phyloP scores from a whole-genome alignment of 2,888 invertebrate species.

The Pyrrhia umbra region DNA sequence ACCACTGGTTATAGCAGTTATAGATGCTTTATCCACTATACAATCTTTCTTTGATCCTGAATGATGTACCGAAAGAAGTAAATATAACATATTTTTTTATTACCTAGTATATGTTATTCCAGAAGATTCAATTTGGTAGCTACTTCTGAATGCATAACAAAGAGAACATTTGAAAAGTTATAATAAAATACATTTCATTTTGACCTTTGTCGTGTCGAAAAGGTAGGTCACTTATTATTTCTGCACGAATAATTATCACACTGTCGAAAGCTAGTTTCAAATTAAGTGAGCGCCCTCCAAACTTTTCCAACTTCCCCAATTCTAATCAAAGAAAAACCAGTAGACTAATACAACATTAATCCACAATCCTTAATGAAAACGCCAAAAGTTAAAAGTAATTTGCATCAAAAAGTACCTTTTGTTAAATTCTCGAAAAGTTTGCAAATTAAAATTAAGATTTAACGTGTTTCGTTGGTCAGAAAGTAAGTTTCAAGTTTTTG shows the following conservation, averaged over 20 bases:
- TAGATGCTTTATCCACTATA: too few species aligned
- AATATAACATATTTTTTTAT: too few species aligned
- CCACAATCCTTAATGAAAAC: constrained; percentile 78
- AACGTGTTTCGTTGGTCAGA: constrained; percentile 72
- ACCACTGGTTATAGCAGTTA: too few species aligned
- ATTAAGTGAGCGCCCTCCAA: constrained; percentile 33
- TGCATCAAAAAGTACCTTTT: constrained; percentile 79
- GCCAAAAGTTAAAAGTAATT: constrained; percentile 78
- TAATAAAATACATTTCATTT: neutral
- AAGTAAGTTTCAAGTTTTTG: constrained; percentile 66
- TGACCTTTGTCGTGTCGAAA: neutral
- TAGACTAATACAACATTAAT: constrained; percentile 71
- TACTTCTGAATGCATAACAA: neutral
- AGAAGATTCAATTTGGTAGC: too few species aligned
- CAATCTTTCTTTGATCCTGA: too few species aligned
- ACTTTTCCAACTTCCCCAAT: constrained; percentile 48
- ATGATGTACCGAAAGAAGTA: too few species aligned
- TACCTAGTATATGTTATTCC: too few species aligned
- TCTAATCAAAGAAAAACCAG: constrained; percentile 69
- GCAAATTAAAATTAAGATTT: constrained; percentile 84
- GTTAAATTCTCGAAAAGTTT: constrained; percentile 71
- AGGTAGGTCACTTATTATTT: constrained; percentile 11
- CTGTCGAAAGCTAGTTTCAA: constrained; percentile 39
- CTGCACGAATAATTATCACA: constrained; percentile 42
- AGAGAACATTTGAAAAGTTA: neutral